Evolutionary conservation across 1,140 invertebrate species (phyloP).

Genomic region (Aphelinus atriplicis): DNA sequence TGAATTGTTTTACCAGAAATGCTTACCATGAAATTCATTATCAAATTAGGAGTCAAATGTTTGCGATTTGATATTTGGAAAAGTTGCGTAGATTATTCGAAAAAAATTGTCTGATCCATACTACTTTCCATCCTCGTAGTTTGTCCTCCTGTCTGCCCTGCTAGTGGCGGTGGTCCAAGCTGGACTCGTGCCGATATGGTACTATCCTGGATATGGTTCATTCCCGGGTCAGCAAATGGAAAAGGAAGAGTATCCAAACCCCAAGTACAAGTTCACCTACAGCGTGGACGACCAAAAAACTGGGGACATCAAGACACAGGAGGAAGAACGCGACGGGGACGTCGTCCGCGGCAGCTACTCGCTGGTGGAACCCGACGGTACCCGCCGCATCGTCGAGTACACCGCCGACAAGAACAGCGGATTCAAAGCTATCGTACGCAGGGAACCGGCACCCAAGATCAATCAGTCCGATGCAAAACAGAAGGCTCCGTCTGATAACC

Average conservation of each 20-base stretch:
- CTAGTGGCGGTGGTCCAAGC: slow-evolving; percentile 63
- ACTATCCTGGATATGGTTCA: background rate
- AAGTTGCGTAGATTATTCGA: too few species aligned
- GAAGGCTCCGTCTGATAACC: too few species aligned
- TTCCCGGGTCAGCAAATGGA: slow-evolving; percentile 4
- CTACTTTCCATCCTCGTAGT: slow-evolving; percentile 46
- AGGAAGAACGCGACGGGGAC: slow-evolving; percentile 44
- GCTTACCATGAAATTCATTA: too few species aligned
- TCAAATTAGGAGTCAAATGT: too few species aligned
- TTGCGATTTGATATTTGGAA: too few species aligned
- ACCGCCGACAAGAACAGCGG: slow-evolving; percentile 57
- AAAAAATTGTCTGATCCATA: too few species aligned
- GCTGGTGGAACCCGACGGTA: slow-evolving; percentile 48
- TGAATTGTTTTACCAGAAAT: too few species aligned
- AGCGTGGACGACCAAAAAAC: slow-evolving; percentile 46
- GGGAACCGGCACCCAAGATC: background rate
- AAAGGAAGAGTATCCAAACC: slow-evolving; percentile 46
- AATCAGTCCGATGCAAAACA: too few species aligned
- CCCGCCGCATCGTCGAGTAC: slow-evolving; percentile 50
- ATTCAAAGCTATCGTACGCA: slow-evolving; percentile 55
- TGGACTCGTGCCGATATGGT: slow-evolving; percentile 50
- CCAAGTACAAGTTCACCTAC: slow-evolving; percentile 43
- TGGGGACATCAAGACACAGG: slow-evolving; percentile 51
- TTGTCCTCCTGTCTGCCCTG: slow-evolving; percentile 58
- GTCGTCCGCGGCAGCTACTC: slow-evolving; percentile 47